Percentiles rank a stretch among this genome's conserved stretches.
Evolutionary conservation across 1,140 invertebrate genomes (phyloP).

Genomic region (Drosophila guanche): DNA sequence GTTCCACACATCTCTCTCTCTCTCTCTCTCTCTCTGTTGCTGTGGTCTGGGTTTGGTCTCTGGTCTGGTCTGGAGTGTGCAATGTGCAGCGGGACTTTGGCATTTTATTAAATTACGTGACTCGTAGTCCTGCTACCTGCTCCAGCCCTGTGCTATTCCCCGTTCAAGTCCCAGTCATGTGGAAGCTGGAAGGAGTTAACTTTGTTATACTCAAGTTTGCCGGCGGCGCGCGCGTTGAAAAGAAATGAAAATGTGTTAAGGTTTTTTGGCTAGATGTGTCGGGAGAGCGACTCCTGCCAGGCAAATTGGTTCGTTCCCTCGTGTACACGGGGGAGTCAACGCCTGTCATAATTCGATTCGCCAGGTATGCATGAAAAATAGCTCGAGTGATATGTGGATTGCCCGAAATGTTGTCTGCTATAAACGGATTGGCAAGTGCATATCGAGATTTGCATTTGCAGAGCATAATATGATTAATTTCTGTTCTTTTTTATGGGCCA

Average conservation of each 20-base stretch:
- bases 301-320: conserved; percentile 37
- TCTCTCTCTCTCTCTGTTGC: conserved; percentile 7
- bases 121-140: conserved; percentile 20
- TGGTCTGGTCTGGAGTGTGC: conserved; percentile 25
- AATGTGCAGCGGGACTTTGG: conserved; percentile 66
- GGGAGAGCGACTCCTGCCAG: conserved; percentile 17
- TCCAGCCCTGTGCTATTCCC: conserved; percentile 1
- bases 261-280: conserved; percentile 42
- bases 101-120: conserved; percentile 78
- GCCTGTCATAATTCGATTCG: conserved; percentile 43
- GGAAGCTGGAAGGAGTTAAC: conserved; percentile 36
- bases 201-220: conserved; percentile 48
- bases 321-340: conserved; percentile 6
- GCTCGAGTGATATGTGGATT: conserved; percentile 33
- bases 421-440: conserved; percentile 17
- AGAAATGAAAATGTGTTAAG: conserved; percentile 73
- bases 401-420: conserved; percentile 17
- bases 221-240: conserved; percentile 53
- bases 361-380: conserved; percentile 37
- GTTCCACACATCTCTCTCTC: conserved; percentile 36
- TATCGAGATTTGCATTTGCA: no score
- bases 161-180: conserved; percentile 11
- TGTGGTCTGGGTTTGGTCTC: no score
- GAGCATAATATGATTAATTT: no score
- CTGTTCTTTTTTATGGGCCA: no score